These are phyloP conservation scores for Leptopilina boulardi DNA, from an alignment of 1,140 invertebrate species.

Conservation along the genomic window DNA sequence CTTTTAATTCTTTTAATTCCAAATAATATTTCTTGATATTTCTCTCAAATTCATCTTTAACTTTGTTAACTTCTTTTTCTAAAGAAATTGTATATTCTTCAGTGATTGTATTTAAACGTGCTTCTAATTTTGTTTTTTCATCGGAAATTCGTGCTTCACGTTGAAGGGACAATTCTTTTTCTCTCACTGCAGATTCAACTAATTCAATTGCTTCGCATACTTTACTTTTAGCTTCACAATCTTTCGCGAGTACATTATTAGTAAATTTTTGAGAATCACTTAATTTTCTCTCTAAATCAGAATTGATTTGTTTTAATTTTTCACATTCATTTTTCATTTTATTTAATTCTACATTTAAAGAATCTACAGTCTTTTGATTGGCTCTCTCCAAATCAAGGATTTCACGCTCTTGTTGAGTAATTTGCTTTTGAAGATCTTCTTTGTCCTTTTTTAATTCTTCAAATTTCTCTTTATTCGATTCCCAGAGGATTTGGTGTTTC, in stretches of 20 bases:
- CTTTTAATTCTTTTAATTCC: constrained; percentile 71
- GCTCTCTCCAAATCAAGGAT: constrained; percentile 61
- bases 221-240: constrained; percentile 67
- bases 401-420: constrained; percentile 53
- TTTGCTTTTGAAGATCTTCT: constrained; percentile 54
- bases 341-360: constrained; percentile 60
- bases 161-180: constrained; percentile 74
- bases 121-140: constrained; percentile 61
- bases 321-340: constrained; percentile 59
- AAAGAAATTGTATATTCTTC: constrained; percentile 63
- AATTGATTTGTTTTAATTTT: constrained; percentile 49
- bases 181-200: constrained; percentile 73
- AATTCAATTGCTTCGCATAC: constrained; percentile 75
- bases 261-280: constrained; percentile 55
- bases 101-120: constrained; percentile 53
- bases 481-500: constrained; percentile 65
- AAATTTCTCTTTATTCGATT: constrained; percentile 63
- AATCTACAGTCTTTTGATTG: constrained; percentile 55
- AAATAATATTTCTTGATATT: constrained; percentile 63
- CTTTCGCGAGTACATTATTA: constrained; percentile 55
- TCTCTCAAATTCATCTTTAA: constrained; percentile 61
- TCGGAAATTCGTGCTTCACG: constrained; percentile 72
- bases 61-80: constrained; percentile 57
- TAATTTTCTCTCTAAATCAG: constrained; percentile 63
- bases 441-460: constrained; percentile 63